A percentile compares a stretch with the other conserved stretches of the same genome.
phyloP scores from a whole-genome alignment of 2,888 invertebrate genomes.

The Thalpophila matura region DNA sequence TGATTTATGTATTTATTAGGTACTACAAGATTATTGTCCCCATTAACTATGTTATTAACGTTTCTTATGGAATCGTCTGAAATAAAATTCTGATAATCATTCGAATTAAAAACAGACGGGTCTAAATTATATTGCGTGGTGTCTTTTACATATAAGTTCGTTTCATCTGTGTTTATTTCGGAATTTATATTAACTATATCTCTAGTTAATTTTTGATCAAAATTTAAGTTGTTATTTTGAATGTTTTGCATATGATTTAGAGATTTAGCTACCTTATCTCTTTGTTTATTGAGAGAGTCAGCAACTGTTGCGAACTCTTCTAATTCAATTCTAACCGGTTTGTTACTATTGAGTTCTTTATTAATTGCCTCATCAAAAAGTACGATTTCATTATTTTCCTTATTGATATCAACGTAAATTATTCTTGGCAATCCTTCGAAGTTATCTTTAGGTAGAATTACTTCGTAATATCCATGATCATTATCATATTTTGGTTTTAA shows the following conservation, averaged over 20 bases:
- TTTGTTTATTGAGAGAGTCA: constrained; percentile 20
- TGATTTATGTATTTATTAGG: constrained; percentile 18
- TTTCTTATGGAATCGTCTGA: background rate
- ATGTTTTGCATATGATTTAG: background rate
- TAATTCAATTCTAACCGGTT: constrained; percentile 29
- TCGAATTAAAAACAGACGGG: background rate
- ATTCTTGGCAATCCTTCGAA: constrained; percentile 28
- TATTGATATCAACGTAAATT: constrained; percentile 35
- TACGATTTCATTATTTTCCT: constrained; percentile 21
- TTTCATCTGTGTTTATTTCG: too few relatives aligned
- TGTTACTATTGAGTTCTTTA: constrained; percentile 1
- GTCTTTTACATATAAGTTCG: background rate
- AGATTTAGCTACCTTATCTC: background rate
- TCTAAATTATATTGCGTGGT: background rate
- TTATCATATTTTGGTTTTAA: constrained; percentile 15
- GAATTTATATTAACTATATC: background rate
- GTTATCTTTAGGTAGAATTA: constrained; percentile 28
- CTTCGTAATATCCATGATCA: constrained; percentile 26
- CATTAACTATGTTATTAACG: background rate
- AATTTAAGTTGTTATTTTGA: background rate
- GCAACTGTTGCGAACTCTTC: constrained; percentile 27
- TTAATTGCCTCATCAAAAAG: constrained; percentile 15
- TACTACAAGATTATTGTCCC: background rate
- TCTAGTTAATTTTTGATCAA: background rate
- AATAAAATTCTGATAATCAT: background rate